Conservation (phyloP, 2,888 invertebrate genomes). For the Eulithis testata region DNA sequence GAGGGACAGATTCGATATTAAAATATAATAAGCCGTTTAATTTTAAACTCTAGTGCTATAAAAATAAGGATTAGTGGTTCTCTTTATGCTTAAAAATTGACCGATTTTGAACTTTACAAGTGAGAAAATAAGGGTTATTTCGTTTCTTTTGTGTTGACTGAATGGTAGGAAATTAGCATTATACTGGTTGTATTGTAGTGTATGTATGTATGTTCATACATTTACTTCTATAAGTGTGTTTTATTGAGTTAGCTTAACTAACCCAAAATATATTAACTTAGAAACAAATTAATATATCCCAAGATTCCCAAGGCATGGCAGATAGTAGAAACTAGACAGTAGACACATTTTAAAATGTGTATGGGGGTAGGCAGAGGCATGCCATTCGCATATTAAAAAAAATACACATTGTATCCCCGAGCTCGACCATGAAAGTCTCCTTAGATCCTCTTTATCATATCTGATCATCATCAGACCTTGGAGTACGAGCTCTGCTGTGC, state of each 20-base stretch:
- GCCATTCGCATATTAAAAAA: too few relatives aligned
- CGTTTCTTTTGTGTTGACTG: conserved; percentile 37
- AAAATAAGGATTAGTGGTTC: conserved; percentile 9
- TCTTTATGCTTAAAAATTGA: background rate
- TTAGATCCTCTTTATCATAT: too few relatives aligned
- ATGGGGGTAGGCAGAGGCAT: too few relatives aligned
- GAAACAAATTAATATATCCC: background rate
- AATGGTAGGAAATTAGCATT: conserved; percentile 47
- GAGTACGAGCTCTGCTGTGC: too few relatives aligned
- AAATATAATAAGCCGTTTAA: conserved; percentile 14
- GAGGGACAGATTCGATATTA: conserved; percentile 16
- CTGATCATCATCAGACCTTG: too few relatives aligned
- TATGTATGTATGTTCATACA: conserved; percentile 11
- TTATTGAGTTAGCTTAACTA: conserved; percentile 22
- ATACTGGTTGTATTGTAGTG: conserved; percentile 45
- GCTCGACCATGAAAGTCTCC: too few relatives aligned
- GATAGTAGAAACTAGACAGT: too few relatives aligned
- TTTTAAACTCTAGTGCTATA: conserved; percentile 24
- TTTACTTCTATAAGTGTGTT: conserved; percentile 16
- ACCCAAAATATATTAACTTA: background rate
- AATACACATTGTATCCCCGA: too few relatives aligned
- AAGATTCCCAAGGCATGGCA: too few relatives aligned
- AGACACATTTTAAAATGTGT: too few relatives aligned
- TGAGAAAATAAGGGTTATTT: conserved; percentile 13
- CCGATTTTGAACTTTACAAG: conserved; percentile 8